These are phyloP conservation scores for Furcifer pardalis DNA, from an alignment of 2,797 vertebrate species.

Conservation along the genomic window DNA sequence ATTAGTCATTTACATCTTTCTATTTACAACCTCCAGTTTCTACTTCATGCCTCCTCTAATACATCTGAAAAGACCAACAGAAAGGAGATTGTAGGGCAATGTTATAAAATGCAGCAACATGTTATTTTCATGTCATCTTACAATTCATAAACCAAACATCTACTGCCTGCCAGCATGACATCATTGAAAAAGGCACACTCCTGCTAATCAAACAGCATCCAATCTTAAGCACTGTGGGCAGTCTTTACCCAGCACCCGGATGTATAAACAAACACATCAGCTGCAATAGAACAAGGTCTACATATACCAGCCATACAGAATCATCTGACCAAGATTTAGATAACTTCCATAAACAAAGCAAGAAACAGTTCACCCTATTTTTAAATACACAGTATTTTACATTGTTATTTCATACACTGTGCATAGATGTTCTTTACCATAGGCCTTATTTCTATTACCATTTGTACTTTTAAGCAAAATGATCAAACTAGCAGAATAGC, in stretches of 20 bases:
- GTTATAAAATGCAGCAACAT: neutral
- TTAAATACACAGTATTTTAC: neutral
- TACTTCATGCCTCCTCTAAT: too few relatives aligned
- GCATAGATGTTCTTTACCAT: neutral
- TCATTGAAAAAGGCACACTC: slow-evolving; percentile 22
- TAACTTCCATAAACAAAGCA: neutral
- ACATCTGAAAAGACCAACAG: neutral
- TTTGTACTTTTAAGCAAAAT: neutral
- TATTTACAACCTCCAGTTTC: neutral
- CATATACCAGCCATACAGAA: neutral
- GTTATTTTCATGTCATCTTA: neutral
- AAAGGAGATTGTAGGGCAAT: neutral
- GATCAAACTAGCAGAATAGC: neutral
- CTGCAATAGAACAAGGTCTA: neutral
- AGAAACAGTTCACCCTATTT: neutral
- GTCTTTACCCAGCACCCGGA: slow-evolving; percentile 74
- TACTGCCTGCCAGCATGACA: slow-evolving; percentile 39
- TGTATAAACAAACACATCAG: slow-evolving; percentile 86
- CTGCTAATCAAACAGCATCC: slow-evolving; percentile 3
- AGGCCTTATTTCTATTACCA: neutral
- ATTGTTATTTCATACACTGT: neutral
- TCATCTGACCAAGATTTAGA: neutral
- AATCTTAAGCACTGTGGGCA: slow-evolving; percentile 3
- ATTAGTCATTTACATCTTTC: neutral
- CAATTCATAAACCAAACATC: neutral